Percentiles rank a stretch among this genome's conserved stretches.
Evolutionary conservation across 2,888 invertebrate genomes (phyloP).

Genomic region (Lapara coniferarum): DNA sequence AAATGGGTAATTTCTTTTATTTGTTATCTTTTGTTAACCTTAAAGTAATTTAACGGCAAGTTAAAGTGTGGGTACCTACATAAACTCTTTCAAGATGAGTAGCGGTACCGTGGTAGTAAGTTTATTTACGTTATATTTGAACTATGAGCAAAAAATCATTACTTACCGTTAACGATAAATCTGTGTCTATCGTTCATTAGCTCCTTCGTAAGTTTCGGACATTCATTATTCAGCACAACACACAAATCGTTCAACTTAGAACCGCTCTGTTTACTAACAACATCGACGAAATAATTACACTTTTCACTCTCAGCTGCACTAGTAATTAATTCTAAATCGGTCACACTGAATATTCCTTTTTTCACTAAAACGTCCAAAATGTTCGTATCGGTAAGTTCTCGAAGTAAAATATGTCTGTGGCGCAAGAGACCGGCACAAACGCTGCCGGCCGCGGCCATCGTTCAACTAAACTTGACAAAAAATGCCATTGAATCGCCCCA

Average conservation of each 20-base stretch:
- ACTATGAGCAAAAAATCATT: slow-evolving; percentile 10
- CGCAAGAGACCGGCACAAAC: slow-evolving; percentile 85
- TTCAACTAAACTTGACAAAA: slow-evolving; percentile 58
- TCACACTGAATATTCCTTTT: slow-evolving; percentile 85
- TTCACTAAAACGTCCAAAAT: slow-evolving; percentile 85
- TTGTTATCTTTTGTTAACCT: not conserved
- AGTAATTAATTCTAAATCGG: slow-evolving; percentile 83
- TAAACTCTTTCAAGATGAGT: not conserved
- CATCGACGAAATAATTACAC: slow-evolving; percentile 84
- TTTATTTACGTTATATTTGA: not conserved
- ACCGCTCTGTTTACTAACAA: slow-evolving; percentile 85
- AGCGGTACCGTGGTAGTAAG: not conserved
- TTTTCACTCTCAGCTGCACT: slow-evolving; percentile 78
- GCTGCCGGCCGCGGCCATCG: slow-evolving; percentile 80
- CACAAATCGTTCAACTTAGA: slow-evolving; percentile 85
- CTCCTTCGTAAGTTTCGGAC: slow-evolving; percentile 85
- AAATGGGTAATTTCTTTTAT: too few relatives aligned
- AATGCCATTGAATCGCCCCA: slow-evolving; percentile 35
- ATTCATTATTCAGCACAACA: slow-evolving; percentile 84
- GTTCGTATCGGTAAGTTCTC: slow-evolving; percentile 85
- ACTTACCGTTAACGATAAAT: slow-evolving; percentile 75
- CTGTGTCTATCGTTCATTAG: slow-evolving; percentile 84
- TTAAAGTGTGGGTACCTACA: not conserved
- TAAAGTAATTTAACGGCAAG: not conserved
- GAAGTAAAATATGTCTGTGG: slow-evolving; percentile 85